A percentile compares a stretch with the other conserved stretches of the same genome.
Conservation (phyloP, 2,888 invertebrate species). For the Pachliopta kotzebuea region DNA sequence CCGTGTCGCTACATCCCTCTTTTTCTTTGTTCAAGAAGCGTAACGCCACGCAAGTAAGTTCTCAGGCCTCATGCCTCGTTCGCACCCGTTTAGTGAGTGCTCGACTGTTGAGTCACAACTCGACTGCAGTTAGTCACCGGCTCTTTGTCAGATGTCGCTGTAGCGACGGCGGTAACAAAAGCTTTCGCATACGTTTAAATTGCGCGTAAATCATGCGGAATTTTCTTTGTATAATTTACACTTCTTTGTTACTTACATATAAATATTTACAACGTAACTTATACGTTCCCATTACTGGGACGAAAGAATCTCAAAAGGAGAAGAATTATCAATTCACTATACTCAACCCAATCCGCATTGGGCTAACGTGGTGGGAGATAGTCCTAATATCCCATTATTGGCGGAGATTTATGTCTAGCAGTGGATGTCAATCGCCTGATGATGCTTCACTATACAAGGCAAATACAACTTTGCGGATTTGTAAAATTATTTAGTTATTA, state of each 20-base stretch:
- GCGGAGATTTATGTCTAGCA: too few species aligned
- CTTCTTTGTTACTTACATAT: not conserved
- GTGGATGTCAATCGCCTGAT: too few species aligned
- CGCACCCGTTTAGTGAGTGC: constrained; percentile 55
- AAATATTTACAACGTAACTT: too few species aligned
- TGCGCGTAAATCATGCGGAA: constrained; percentile 16
- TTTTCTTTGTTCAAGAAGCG: constrained; percentile 72
- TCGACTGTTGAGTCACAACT: constrained; percentile 39
- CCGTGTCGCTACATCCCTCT: constrained; percentile 60
- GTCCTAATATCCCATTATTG: too few species aligned
- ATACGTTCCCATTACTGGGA: too few species aligned
- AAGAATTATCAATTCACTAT: too few species aligned
- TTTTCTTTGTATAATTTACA: not conserved
- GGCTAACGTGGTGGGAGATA: too few species aligned
- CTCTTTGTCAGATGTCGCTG: constrained; percentile 36
- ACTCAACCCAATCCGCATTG: too few species aligned
- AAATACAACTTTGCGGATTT: too few species aligned
- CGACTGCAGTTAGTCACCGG: constrained; percentile 33
- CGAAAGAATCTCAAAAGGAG: too few species aligned
- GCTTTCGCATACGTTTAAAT: constrained; percentile 13
- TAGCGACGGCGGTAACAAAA: constrained; percentile 16
- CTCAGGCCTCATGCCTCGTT: constrained; percentile 55
- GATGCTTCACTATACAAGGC: too few species aligned
- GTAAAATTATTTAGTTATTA: too few species aligned
- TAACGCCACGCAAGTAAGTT: constrained; percentile 70